phyloP scores from a whole-genome alignment of 2,888 invertebrate genomes.

The Lasioglossum leucozonium region DNA sequence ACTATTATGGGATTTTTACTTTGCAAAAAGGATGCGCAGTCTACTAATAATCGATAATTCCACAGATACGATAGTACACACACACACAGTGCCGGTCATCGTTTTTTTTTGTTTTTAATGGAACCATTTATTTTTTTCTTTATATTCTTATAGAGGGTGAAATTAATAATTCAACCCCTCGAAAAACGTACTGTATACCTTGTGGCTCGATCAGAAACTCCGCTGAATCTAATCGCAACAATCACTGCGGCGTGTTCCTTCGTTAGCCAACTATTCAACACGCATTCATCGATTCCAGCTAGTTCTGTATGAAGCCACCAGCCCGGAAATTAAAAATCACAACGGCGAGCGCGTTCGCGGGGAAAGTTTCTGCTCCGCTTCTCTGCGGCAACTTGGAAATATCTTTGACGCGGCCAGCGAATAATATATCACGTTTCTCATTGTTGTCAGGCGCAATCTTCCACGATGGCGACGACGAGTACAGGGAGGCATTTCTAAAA shows the following conservation, averaged over 20 bases:
- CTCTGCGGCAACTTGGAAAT: not conserved
- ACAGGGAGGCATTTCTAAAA: conserved; percentile 70
- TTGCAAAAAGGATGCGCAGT: too few species aligned
- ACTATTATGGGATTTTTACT: too few species aligned
- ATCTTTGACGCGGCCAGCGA: conserved; percentile 6
- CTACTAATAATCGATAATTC: too few species aligned
- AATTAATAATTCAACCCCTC: too few species aligned
- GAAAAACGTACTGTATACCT: too few species aligned
- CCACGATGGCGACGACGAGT: conserved; percentile 75
- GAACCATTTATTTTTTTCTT: too few species aligned
- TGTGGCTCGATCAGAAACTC: too few species aligned
- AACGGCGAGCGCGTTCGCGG: not conserved
- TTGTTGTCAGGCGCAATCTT: conserved; percentile 79
- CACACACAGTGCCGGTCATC: too few species aligned
- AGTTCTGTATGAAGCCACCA: not conserved
- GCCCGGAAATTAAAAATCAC: not conserved
- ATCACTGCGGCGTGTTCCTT: not conserved
- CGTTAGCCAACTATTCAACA: not conserved
- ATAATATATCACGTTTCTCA: conserved; percentile 41
- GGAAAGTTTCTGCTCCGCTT: not conserved
- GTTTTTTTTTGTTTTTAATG: too few species aligned
- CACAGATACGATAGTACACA: too few species aligned
- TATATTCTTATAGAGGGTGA: too few species aligned
- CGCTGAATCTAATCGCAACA: too few species aligned
- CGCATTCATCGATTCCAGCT: not conserved